Percentiles rank a stretch among this genome's conserved stretches.
These are phyloP conservation scores for Corythaeola cristata DNA, from an alignment of 2,113 vertebrate species.

Conservation along the genomic window DNA sequence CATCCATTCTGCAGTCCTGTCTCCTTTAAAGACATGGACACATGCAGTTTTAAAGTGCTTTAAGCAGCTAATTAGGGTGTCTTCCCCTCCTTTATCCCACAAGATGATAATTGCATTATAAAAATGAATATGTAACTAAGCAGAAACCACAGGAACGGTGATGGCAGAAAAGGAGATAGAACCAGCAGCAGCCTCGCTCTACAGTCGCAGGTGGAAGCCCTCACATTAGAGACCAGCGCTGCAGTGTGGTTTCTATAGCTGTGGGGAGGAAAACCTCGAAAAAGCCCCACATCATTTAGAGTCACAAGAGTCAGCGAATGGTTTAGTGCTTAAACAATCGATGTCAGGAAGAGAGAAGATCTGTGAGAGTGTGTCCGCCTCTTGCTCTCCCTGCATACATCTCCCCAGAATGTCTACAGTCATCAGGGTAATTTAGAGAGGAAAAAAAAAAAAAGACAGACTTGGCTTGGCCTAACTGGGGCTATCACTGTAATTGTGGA, in stretches of 20 bases:
- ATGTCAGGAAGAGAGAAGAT: slow-evolving; percentile 70
- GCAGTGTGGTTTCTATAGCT: slow-evolving; percentile 70
- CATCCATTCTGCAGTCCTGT: background rate
- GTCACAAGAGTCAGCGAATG: slow-evolving; percentile 55
- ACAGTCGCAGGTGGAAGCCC: slow-evolving; percentile 66
- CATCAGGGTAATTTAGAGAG: slow-evolving; percentile 46
- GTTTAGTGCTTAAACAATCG: slow-evolving; percentile 72
- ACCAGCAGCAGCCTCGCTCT: slow-evolving; percentile 41
- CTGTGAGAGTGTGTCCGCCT: slow-evolving; percentile 13
- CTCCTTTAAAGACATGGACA: slow-evolving; percentile 57
- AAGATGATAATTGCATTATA: slow-evolving; percentile 78
- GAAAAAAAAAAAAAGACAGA: background rate
- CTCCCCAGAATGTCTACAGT: slow-evolving; percentile 40
- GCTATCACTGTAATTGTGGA: slow-evolving; percentile 59
- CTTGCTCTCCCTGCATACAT: slow-evolving; percentile 21
- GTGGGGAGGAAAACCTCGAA: slow-evolving; percentile 72
- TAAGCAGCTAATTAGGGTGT: slow-evolving; percentile 76
- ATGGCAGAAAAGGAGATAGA: slow-evolving; percentile 65
- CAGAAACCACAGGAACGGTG: slow-evolving; percentile 73
- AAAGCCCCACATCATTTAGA: slow-evolving; percentile 61
- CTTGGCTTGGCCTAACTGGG: slow-evolving; percentile 37
- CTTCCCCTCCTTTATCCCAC: slow-evolving; percentile 71
- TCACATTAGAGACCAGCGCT: slow-evolving; percentile 57
- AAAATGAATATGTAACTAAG: slow-evolving; percentile 77
- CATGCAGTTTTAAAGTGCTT: slow-evolving; percentile 59